Evolutionary conservation across 2,113 vertebrate genomes (phyloP).

Genomic region (Nibea coibor): DNA sequence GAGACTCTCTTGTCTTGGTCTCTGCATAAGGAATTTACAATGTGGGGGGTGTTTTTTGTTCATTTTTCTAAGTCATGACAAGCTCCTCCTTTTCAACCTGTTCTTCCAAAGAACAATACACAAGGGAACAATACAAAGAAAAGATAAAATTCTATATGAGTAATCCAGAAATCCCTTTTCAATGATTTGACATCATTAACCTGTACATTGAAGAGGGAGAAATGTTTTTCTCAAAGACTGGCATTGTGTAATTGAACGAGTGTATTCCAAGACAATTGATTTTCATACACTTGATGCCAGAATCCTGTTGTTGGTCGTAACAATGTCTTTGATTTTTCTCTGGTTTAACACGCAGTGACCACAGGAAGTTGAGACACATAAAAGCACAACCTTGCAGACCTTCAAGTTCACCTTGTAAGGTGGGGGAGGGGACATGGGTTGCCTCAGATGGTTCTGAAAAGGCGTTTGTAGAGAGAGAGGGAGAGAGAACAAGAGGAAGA

Average conservation of each 20-base stretch:
- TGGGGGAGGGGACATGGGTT: conserved; percentile 66
- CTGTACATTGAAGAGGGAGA: conserved; percentile 55
- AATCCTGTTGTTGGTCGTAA: conserved; percentile 69
- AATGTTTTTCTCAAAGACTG: conserved; percentile 60
- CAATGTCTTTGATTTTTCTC: conserved; percentile 75
- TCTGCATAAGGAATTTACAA: conserved; percentile 58
- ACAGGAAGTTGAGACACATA: conserved; percentile 75
- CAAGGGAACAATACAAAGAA: conserved; percentile 51
- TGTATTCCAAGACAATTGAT: conserved; percentile 71
- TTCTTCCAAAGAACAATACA: conserved; percentile 63
- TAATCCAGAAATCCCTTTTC: conserved; percentile 64
- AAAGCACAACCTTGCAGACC: conserved; percentile 78
- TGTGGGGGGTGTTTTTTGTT: conserved; percentile 49
- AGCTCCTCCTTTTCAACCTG: conserved; percentile 67
- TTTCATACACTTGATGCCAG: conserved; percentile 73
- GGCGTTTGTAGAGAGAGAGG: conserved; percentile 64
- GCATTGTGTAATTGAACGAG: conserved; percentile 70
- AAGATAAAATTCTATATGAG: conserved; percentile 61
- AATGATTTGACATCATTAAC: conserved; percentile 78
- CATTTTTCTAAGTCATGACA: conserved; percentile 74
- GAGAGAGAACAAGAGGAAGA: conserved; percentile 74
- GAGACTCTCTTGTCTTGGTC: conserved; percentile 50
- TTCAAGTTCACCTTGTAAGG: conserved; percentile 87
- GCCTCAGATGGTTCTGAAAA: conserved; percentile 76
- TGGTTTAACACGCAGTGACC: conserved; percentile 60